phyloP scores from a whole-genome alignment of 2,797 vertebrate species.

The Arremon brunneinucha region DNA sequence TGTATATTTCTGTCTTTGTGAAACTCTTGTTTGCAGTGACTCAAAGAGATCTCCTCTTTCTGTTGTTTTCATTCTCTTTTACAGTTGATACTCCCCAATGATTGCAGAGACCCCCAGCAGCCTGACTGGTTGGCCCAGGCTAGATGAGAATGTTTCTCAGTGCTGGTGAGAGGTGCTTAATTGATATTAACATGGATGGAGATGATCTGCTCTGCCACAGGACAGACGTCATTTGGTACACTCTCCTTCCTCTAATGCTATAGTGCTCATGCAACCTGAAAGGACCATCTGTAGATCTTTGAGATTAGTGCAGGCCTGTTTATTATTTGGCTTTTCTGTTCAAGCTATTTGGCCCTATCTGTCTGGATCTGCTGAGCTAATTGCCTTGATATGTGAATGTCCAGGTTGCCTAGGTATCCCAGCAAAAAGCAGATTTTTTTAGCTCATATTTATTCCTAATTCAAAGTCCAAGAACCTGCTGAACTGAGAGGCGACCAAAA shows the following conservation, averaged over 20 bases:
- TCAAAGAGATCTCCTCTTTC: neutral
- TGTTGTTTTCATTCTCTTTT: neutral
- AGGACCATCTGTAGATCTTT: slow-evolving; percentile 50
- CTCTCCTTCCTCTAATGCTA: neutral
- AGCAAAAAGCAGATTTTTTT: neutral
- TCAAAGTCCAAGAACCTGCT: neutral
- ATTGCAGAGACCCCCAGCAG: neutral
- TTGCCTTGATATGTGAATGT: neutral
- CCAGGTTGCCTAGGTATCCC: neutral
- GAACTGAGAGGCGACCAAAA: neutral
- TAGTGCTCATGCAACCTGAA: slow-evolving; percentile 25
- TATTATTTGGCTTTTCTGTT: slow-evolving; percentile 31
- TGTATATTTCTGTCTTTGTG: neutral
- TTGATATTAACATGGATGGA: slow-evolving; percentile 24
- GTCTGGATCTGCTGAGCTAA: slow-evolving; percentile 21
- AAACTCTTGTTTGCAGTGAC: neutral
- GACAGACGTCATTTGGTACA: slow-evolving; percentile 14
- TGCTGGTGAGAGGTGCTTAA: slow-evolving; percentile 6
- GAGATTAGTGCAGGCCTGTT: slow-evolving; percentile 53
- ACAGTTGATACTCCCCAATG: neutral
- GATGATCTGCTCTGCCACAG: neutral
- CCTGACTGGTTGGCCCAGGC: neutral
- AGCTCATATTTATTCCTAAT: neutral
- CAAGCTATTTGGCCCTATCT: neutral
- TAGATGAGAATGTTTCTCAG: neutral